Percentiles rank a stretch among this genome's conserved stretches.
Conservation (phyloP, 2,797 vertebrate genomes). For the Nothura maculosa region DNA sequence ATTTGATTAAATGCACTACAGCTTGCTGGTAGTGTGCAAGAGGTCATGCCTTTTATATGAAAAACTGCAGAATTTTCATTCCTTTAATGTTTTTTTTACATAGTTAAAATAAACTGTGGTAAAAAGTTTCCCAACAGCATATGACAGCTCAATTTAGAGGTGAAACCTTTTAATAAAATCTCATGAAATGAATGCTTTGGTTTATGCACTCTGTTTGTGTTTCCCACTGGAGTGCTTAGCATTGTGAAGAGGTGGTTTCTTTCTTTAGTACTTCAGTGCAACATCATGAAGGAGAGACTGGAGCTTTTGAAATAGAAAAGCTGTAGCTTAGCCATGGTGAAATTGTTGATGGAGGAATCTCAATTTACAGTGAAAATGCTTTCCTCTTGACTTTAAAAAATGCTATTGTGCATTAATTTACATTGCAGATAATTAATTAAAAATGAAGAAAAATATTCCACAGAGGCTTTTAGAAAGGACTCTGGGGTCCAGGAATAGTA, state of each 20-base stretch:
- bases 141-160: conserved; percentile 85
- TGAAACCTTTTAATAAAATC: conserved; percentile 87
- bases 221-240: conserved; percentile 82
- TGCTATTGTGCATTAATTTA: conserved; percentile 78
- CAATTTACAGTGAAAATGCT: conserved; percentile 74
- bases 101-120: conserved; percentile 83
- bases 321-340: conserved; percentile 36
- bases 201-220: conserved; percentile 83
- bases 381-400: conserved; percentile 72
- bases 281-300: conserved; percentile 55
- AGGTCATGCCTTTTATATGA: conserved; percentile 71
- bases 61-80: conserved; percentile 80
- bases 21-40: conserved; percentile 75
- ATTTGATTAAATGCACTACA: conserved; percentile 80
- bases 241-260: conserved; percentile 69
- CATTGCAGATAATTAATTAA: conserved; percentile 84
- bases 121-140: conserved; percentile 80
- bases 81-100: conserved; percentile 78
- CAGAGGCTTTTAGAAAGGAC: conserved; percentile 70
- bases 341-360: conserved; percentile 73
- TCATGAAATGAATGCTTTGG: conserved; percentile 82
- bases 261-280: conserved; percentile 73
- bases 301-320: conserved; percentile 72
- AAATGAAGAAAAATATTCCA: conserved; percentile 77
- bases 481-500: conserved; percentile 64